Base-by-base conservation (phyloP, 2,888 invertebrate genomes). In the Emesis russula region DNA sequence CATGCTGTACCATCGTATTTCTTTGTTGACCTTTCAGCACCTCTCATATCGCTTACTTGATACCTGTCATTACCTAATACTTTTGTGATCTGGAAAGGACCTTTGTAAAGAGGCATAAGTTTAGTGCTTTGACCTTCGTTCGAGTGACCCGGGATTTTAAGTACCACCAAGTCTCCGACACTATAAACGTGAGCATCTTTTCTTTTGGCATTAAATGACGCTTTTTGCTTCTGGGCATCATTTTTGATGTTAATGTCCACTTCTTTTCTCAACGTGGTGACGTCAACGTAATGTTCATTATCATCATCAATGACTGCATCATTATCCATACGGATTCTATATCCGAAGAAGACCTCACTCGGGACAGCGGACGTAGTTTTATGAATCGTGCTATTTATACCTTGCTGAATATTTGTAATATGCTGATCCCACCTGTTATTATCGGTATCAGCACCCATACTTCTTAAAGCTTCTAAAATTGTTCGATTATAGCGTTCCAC, bases 91-190 rank as follows among this genome's bases (percentile, higher is more conserved):
- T 94, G 91, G 36, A 94, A 94, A 6, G 95, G 95, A 0, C 93
- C 94, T 53, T 94, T 94, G 36, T 75, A 94, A 2, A 90, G 4
- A 0, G 93, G 93, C 83, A 95, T 78, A 13, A 94, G 38, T 36
- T 94, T 95, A 0, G 87, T 93, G 73, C 94, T 95, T 48, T 92
- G 86, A 0, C 94, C 94, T 7, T 95, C 94, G 87, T 94, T 94
- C 11, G 86, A 53, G 25, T 25, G 25, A 25, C 25, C 25, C 25
- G 25, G 25, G 25, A 25, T 25, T 25, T 25, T 25, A 25, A 94
- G 33, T 0, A 95, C 84, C 0, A 95, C 93, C 13, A 94, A 87
- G 31, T 95, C 94, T 3, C 89, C 94, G 2, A 83, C 73, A 2
- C 74, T 66, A 70, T 93, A 94, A 1, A 66, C 70, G 3, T 18